phyloP scores from a whole-genome alignment of 2,113 vertebrate species.

The Nannobrachium achirus region DNA sequence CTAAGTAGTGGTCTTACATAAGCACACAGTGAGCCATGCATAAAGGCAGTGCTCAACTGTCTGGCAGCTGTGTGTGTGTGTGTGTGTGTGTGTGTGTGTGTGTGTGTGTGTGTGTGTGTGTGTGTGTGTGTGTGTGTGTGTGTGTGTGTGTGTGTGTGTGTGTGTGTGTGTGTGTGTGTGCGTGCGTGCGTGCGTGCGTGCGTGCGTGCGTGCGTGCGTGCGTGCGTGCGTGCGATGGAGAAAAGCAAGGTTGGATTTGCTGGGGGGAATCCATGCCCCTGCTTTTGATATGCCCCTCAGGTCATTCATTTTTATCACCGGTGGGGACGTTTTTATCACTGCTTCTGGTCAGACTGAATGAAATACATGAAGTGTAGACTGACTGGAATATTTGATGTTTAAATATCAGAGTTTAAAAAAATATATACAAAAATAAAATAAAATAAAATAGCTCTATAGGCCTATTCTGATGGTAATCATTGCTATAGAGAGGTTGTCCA shows the following conservation, averaged over 20 bases:
- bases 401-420: too few species aligned
- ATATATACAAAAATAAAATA: too few species aligned
- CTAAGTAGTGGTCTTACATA: conserved; percentile 76
- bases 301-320: too few species aligned
- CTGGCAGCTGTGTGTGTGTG: conserved; percentile 44
- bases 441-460: too few species aligned
- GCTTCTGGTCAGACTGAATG: too few species aligned
- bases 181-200: conserved; percentile 19
- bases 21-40: conserved; percentile 73
- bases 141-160: neutral
- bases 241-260: conserved; percentile 5
- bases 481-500: too few species aligned
- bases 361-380: too few species aligned
- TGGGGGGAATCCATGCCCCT: too few species aligned
- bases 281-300: too few species aligned
- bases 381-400: too few species aligned
- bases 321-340: too few species aligned
- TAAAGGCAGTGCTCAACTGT: conserved; percentile 67
- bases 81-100: neutral
- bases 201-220: conserved; percentile 20
- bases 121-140: neutral
- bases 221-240: conserved; percentile 35
- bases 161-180: conserved; percentile 20
- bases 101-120: neutral
- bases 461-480: too few species aligned